These are phyloP conservation scores for Temnothorax curvispinosus DNA, from an alignment of 1,140 invertebrate species.

Conservation along the genomic window DNA sequence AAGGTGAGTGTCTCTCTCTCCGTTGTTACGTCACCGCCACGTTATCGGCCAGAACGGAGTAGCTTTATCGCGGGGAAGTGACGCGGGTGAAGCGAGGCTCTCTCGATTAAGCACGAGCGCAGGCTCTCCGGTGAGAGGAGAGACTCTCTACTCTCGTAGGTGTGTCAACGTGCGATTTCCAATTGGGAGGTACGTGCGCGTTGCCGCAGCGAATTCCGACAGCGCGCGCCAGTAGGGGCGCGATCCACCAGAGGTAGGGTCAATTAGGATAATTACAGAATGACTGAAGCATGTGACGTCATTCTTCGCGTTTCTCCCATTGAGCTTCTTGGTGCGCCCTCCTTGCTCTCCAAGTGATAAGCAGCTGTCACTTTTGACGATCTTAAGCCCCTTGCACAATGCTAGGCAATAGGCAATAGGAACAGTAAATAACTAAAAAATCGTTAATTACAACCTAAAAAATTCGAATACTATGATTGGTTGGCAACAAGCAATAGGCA, in stretches of 20 bases:
- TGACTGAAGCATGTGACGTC: neutral
- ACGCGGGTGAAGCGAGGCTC: too few relatives aligned
- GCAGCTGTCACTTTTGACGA: neutral
- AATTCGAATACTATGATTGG: too few relatives aligned
- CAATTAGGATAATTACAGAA: neutral
- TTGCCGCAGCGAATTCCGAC: neutral
- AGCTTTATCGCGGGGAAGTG: conserved; percentile 28
- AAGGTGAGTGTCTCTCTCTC: conserved; percentile 53
- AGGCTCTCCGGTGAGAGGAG: neutral
- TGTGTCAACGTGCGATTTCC: conserved; percentile 31
- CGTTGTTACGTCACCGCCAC: conserved; percentile 30
- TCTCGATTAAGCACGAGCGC: neutral
- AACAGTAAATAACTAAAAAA: too few relatives aligned
- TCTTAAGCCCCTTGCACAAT: too few relatives aligned
- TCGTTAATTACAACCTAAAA: too few relatives aligned
- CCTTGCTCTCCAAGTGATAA: neutral
- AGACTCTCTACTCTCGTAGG: conserved; percentile 10
- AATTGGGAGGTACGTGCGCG: conserved; percentile 15
- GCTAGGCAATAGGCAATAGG: too few relatives aligned
- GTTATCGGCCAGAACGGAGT: conserved; percentile 30
- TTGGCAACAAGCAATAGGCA: too few relatives aligned
- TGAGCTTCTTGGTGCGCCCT: neutral
- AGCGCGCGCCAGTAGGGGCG: neutral
- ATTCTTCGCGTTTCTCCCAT: neutral
- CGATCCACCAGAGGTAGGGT: neutral